These are phyloP conservation scores for Drosophila nr. medialis DNA, from an alignment of 2,888 invertebrate genomes.

Conservation along the genomic window DNA sequence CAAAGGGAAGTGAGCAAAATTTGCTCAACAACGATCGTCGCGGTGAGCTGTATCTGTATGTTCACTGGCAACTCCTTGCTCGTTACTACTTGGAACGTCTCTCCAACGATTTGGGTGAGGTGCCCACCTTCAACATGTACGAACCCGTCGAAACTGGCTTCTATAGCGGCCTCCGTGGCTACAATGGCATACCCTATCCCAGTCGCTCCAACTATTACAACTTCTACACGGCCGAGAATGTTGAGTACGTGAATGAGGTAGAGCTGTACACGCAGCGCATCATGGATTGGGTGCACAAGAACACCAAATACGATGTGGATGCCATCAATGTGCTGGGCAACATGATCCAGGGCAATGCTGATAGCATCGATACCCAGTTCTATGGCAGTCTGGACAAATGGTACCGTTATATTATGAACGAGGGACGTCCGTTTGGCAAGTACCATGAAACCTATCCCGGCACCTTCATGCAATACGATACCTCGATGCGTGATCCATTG, in stretches of 20 bases:
- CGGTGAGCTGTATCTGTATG: slow-evolving; percentile 85
- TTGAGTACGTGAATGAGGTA: slow-evolving; percentile 83
- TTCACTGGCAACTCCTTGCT: slow-evolving; percentile 85
- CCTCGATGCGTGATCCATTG: slow-evolving; percentile 90
- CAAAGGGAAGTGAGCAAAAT: slow-evolving; percentile 85
- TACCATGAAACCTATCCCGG: slow-evolving; percentile 77
- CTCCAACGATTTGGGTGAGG: slow-evolving; percentile 89
- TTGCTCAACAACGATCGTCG: slow-evolving; percentile 82
- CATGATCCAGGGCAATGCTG: slow-evolving; percentile 86
- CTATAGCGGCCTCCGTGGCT: slow-evolving; percentile 87
- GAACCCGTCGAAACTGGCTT: slow-evolving; percentile 87
- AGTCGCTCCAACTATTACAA: slow-evolving; percentile 87
- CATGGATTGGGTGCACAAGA: slow-evolving; percentile 85
- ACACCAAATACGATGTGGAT: slow-evolving; percentile 74
- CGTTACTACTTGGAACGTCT: slow-evolving; percentile 87
- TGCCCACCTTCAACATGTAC: slow-evolving; percentile 87
- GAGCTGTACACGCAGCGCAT: slow-evolving; percentile 87
- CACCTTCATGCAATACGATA: slow-evolving; percentile 88
- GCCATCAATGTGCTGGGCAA: slow-evolving; percentile 86
- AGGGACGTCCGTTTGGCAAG: slow-evolving; percentile 78
- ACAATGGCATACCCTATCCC: slow-evolving; percentile 89
- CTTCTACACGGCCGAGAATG: slow-evolving; percentile 83
- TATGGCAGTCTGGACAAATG: slow-evolving; percentile 86
- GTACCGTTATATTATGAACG: slow-evolving; percentile 86
- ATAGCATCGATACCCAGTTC: slow-evolving; percentile 85